Evolutionary conservation across 2,113 vertebrate genomes (phyloP), one percentile per base, ranked within the genome.

Genomic region (Vombatus ursinus): DNA sequence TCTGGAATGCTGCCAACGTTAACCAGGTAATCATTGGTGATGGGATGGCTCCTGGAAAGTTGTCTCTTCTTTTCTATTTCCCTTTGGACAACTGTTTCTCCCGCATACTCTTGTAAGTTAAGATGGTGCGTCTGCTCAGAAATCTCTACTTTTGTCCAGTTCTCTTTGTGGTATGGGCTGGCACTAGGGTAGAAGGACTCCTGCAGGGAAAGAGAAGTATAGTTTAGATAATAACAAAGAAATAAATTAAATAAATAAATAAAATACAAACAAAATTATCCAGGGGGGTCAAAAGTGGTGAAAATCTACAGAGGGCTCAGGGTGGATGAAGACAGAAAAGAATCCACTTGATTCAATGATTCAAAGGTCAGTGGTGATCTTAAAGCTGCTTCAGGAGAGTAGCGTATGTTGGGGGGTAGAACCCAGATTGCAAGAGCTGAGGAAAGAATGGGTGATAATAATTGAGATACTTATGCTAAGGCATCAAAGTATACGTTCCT

Each of bases 171-270:
- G 44, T 92, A 89, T 28, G 93, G 44, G 28, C 24, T n/a, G 19
- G 57, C 94, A 28, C 37, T 95, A 49, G 84, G 0, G 23, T 97
- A 98, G 94, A 97, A 98, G 50, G 97, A 98, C 92, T 96, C 97
- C 97, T 98, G 49, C 49, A 24, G 92, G 53, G 50, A 94, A 93
- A n/a, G 16, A 52, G 91, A 92, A 50, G n/a, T n/a, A 51, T 53
- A 50, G 16, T 53, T 95, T 93, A 96, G 61, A 90, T 26, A 8
- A 47, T 53, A 37, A 16, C 23, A 3, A 5, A 11, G 25, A 22
- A 50, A n/a, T 31, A 84, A 93, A 16, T n/a, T n/a, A n/a, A n/a
- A n/a, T n/a, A n/a, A n/a, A n/a, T n/a, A n/a, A n/a, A n/a, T n/a
- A n/a, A n/a, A n/a, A n/a, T n/a, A 49, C 48, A 49, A 49, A 16